Conservation (phyloP, 1,140 invertebrate species). For the Leptopilina clavipes region DNA sequence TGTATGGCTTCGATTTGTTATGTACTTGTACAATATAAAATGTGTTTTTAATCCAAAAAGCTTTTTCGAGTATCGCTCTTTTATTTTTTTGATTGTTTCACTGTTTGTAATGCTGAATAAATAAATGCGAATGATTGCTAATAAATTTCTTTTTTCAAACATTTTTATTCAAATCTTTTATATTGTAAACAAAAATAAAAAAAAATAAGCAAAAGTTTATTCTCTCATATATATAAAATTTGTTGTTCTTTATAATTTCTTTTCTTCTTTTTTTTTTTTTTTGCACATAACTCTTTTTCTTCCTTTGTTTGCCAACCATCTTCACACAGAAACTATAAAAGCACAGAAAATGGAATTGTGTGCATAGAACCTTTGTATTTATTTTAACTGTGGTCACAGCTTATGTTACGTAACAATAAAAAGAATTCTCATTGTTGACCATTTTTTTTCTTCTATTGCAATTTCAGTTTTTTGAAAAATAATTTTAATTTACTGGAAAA, state of each 20-base stretch:
- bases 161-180: too few relatives aligned
- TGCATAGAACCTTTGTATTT: conserved; percentile 40
- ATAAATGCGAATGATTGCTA: conserved; percentile 8
- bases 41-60: conserved; percentile 7
- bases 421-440: conserved; percentile 35
- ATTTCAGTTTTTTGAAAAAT: too few relatives aligned
- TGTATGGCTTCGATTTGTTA: not conserved
- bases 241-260: not conserved
- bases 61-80: not conserved
- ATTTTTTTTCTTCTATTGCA: not conserved
- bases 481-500: too few relatives aligned
- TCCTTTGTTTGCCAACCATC: conserved; percentile 25
- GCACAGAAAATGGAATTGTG: conserved; percentile 31
- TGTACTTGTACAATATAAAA: not conserved
- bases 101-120: not conserved
- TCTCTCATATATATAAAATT: too few relatives aligned
- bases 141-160: too few relatives aligned
- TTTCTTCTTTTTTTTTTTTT: conserved; percentile 32
- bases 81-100: not conserved
- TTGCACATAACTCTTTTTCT: not conserved
- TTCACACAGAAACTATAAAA: conserved; percentile 6
- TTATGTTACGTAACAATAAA: conserved; percentile 57
- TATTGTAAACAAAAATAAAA: too few relatives aligned
- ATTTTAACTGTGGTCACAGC: conserved; percentile 56
- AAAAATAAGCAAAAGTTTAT: too few relatives aligned